Base-by-base conservation (phyloP, 1,140 invertebrate species). In the Aleiodes sp. region DNA sequence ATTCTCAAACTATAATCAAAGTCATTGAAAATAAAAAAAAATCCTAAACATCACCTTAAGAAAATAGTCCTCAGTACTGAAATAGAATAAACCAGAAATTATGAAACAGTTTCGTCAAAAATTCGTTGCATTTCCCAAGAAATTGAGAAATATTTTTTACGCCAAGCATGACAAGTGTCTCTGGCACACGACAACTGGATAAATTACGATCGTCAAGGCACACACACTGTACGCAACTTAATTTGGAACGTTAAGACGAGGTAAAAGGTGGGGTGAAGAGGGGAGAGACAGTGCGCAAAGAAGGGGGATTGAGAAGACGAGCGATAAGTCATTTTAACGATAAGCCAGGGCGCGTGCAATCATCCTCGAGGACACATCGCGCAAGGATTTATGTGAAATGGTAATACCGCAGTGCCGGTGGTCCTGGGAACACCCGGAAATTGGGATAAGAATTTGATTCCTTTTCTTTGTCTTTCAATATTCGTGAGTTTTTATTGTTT, bases 321-420 rank as follows among this genome's bases (percentile, higher is more conserved):
- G 66, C 79, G 78, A 83, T 84, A 84, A 84, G 80, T 84, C 82
- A 84, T 84, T 80, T 76, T 73, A 79, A 77, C 77, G 79, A 84
- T 84, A 82, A 82, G 79, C 77, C 69, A 52, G 35, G 33, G 65
- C 21, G 46, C 61, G 31, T 68, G 29, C 63, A 37, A 65, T 41
- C 57, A 68, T 71, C 73, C 70, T 70, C 68, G 70, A 74, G 75
- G 76, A 60, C 65, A 66, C 70, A 73, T 67, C 70, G 41, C 46
- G 67, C 56, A 24, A 72, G 24, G 56, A 72, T 72, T 68, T 72
- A 72, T 72, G 62, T 37, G 66, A 68, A 64, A 65, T 37, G 39
- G 9, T 31, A 28, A 41, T 4, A 62, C 26, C 52, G 39, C 63
- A 64, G 41, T 71, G 29, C n/a, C 10, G 43, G 16, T 19, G 43